A percentile compares a stretch with the other conserved stretches of the same genome.
These are phyloP conservation scores for Mythimna loreyi DNA, from an alignment of 2,888 invertebrate species.

Conservation along the genomic window DNA sequence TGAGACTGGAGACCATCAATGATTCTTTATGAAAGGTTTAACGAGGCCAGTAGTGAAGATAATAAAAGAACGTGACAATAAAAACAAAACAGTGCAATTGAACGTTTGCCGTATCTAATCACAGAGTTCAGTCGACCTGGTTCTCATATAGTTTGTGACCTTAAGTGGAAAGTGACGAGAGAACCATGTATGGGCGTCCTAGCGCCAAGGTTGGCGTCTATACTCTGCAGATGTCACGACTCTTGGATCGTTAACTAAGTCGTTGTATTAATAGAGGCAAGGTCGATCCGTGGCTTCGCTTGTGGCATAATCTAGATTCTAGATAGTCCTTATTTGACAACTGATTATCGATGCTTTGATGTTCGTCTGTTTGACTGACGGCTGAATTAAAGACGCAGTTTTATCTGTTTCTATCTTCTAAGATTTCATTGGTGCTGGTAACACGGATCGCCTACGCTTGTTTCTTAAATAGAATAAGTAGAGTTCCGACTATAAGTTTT, in stretches of 20 bases:
- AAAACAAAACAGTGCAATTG: slow-evolving; percentile 31
- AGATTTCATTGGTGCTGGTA: slow-evolving; percentile 4
- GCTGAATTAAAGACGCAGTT: slow-evolving; percentile 9
- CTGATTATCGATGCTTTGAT: slow-evolving; percentile 49
- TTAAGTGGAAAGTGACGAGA: slow-evolving; percentile 61
- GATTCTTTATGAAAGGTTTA: neutral
- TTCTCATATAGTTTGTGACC: slow-evolving; percentile 56
- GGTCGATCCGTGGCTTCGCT: slow-evolving; percentile 73
- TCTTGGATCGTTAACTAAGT: slow-evolving; percentile 70
- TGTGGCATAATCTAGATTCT: slow-evolving; percentile 54
- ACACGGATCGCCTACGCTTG: slow-evolving; percentile 31
- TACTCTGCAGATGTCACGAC: slow-evolving; percentile 75
- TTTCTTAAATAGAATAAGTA: slow-evolving; percentile 33
- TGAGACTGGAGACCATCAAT: neutral
- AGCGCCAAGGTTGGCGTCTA: slow-evolving; percentile 70
- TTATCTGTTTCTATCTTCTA: slow-evolving; percentile 22
- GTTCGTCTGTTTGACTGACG: slow-evolving; percentile 23
- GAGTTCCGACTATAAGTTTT: slow-evolving; percentile 9
- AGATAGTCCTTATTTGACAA: slow-evolving; percentile 64
- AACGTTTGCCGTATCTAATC: slow-evolving; percentile 47
- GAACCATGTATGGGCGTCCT: slow-evolving; percentile 72
- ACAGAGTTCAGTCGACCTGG: slow-evolving; percentile 54
- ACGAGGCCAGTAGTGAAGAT: slow-evolving; percentile 10
- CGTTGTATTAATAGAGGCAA: slow-evolving; percentile 83
- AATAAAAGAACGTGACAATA: slow-evolving; percentile 30